Conservation (phyloP, 2,888 invertebrate genomes). For the Hofmannophila pseudospretella region DNA sequence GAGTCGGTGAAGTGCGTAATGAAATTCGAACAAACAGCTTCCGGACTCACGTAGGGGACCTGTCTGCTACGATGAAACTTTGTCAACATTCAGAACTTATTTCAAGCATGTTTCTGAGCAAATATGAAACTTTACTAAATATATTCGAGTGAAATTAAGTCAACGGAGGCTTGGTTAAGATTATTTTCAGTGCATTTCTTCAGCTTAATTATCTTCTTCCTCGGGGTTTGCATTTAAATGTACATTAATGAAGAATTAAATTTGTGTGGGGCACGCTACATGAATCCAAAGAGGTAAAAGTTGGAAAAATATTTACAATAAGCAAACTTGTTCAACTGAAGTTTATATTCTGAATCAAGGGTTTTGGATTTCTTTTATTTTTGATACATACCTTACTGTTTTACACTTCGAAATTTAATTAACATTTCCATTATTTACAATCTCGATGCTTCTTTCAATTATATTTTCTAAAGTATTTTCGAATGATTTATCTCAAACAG, state of each 20-base stretch:
- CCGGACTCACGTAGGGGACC: no score
- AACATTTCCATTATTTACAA: no score
- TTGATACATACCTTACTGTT: no score
- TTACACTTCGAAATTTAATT: no score
- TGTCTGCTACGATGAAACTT: neutral
- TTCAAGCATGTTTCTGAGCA: no score
- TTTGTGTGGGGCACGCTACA: slow-evolving; percentile 45
- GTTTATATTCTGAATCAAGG: neutral
- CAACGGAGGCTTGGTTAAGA: slow-evolving; percentile 40
- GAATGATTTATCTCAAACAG: no score
- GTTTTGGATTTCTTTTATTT: no score
- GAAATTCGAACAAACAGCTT: no score
- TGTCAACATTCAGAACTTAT: no score
- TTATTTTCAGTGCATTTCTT: slow-evolving; percentile 57
- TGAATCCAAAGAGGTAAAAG: slow-evolving; percentile 25
- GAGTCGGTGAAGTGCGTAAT: no score
- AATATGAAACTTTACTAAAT: neutral
- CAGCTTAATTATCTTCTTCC: slow-evolving; percentile 53
- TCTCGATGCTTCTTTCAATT: no score
- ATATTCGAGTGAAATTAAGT: slow-evolving; percentile 4
- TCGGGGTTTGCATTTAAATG: slow-evolving; percentile 72
- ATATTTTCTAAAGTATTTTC: no score
- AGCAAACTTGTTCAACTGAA: neutral
- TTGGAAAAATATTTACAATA: slow-evolving; percentile 11
- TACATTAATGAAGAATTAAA: slow-evolving; percentile 56